Conservation (phyloP, 2,113 vertebrate genomes). For the Oophaga pumilio region DNA sequence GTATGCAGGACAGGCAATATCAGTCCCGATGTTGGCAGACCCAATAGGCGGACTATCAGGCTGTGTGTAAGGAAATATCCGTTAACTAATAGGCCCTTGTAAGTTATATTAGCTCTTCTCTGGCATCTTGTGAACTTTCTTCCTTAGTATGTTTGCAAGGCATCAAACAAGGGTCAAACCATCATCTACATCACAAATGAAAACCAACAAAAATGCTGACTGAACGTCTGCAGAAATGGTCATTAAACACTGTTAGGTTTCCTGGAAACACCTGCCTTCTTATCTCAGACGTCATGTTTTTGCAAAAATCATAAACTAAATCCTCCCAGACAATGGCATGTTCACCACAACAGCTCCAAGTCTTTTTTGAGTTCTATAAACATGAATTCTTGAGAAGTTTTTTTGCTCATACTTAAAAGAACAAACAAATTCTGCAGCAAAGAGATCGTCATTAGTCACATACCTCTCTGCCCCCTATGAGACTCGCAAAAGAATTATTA, state of each 20-base stretch:
- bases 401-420: too few relatives aligned
- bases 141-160: constrained; percentile 4
- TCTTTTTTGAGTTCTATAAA: too few relatives aligned
- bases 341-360: background rate
- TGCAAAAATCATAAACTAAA: background rate
- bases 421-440: too few relatives aligned
- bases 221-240: constrained; percentile 8
- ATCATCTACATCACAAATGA: constrained; percentile 19
- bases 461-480: too few relatives aligned
- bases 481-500: too few relatives aligned
- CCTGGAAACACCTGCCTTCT: background rate
- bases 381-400: too few relatives aligned
- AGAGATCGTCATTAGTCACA: too few relatives aligned
- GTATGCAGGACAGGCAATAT: background rate
- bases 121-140: constrained; percentile 46
- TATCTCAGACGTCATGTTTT: background rate
- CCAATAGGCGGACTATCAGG: background rate
- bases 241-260: background rate
- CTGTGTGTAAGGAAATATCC: constrained; percentile 33
- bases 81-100: constrained; percentile 8
- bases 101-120: constrained; percentile 30
- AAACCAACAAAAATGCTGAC: constrained; percentile 16
- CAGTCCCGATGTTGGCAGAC: constrained; percentile 24
- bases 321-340: background rate
- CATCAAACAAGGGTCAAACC: constrained; percentile 36